Conservation (phyloP, 2,113 vertebrate species). For the Alouatta palliata region DNA sequence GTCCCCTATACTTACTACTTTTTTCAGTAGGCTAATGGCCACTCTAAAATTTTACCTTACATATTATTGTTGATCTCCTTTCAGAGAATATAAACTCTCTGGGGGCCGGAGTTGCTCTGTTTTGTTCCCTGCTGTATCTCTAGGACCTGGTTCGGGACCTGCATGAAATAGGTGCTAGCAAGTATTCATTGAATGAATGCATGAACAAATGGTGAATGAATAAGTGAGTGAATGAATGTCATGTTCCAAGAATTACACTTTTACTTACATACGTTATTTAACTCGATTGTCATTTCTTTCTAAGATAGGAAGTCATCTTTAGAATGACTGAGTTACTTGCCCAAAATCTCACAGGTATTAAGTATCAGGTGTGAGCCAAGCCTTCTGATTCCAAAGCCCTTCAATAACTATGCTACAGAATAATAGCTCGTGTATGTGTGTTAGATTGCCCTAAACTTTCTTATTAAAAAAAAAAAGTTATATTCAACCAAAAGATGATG, state of each 20-base stretch:
- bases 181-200: not conserved
- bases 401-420: not conserved
- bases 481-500: not conserved
- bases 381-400: not conserved
- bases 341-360: not conserved
- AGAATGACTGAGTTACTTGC: not conserved
- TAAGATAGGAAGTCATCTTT: not conserved
- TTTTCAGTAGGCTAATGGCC: not conserved
- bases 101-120: not conserved
- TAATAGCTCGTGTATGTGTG: not conserved
- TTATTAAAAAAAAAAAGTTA: not conserved
- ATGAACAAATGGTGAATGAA: not conserved
- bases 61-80: not conserved
- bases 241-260: not conserved
- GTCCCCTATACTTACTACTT: not conserved
- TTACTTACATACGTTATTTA: not conserved
- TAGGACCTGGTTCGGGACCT: not conserved
- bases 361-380: not conserved
- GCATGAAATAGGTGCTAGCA: not conserved
- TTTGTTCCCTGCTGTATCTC: not conserved
- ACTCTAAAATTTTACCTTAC: not conserved
- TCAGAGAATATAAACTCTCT: not conserved
- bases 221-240: not conserved
- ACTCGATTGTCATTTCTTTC: not conserved
- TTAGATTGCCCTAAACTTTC: not conserved